These are phyloP conservation scores for Origma solitaria DNA, from an alignment of 2,113 vertebrate genomes.

Conservation along the genomic window DNA sequence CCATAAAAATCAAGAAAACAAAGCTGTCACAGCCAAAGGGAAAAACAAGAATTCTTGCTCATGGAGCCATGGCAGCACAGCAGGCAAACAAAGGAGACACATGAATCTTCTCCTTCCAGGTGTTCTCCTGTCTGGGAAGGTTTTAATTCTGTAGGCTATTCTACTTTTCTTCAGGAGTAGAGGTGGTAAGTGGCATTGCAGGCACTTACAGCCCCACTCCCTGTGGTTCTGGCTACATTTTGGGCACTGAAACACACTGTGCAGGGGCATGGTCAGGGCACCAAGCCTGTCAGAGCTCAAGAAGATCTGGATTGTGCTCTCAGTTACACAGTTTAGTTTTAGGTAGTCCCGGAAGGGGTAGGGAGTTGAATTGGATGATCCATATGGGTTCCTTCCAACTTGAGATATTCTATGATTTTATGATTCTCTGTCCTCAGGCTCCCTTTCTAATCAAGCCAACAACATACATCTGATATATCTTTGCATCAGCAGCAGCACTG, in stretches of 20 bases:
- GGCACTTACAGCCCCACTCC: background rate
- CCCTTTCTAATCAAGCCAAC: background rate
- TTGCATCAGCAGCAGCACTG: background rate
- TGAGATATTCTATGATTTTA: background rate
- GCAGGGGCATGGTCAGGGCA: rapidly evolving
- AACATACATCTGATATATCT: background rate
- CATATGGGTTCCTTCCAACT: background rate
- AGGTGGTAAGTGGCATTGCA: background rate
- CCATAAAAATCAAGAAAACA: background rate
- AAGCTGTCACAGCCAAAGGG: background rate
- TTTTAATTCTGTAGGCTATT: background rate
- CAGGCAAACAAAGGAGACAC: background rate
- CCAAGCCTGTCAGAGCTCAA: background rate
- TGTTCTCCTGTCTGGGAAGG: background rate
- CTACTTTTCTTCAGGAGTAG: background rate
- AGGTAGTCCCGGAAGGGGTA: background rate
- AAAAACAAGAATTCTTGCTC: background rate
- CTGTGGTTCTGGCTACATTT: background rate
- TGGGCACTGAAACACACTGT: background rate
- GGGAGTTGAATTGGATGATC: background rate
- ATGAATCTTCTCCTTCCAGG: background rate
- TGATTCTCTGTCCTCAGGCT: background rate
- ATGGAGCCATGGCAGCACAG: rapidly evolving
- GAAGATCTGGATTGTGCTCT: background rate
- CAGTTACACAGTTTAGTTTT: background rate